These are phyloP conservation scores for Bombus cullumanus DNA, from an alignment of 1,140 invertebrate species.

Conservation along the genomic window DNA sequence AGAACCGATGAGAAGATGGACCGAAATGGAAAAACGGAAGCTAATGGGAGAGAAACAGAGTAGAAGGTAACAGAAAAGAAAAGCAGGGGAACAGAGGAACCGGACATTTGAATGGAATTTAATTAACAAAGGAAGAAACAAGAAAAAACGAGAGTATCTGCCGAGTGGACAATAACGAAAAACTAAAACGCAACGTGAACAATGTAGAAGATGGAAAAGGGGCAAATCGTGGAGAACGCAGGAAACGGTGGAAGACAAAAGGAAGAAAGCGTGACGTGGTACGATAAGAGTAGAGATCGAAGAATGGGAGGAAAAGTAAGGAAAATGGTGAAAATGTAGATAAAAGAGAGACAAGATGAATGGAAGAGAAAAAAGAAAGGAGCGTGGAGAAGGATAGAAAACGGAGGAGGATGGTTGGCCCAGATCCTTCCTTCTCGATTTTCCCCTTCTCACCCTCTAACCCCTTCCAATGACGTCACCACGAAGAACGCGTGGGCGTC, in stretches of 20 bases:
- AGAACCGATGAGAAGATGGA: not conserved
- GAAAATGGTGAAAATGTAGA: not conserved
- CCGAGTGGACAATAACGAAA: not conserved
- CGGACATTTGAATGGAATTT: not conserved
- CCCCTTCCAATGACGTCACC: constrained; percentile 66
- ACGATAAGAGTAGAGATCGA: not conserved
- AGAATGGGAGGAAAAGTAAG: not conserved
- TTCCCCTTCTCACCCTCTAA: constrained; percentile 21
- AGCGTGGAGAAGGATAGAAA: not conserved
- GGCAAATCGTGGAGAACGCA: not conserved
- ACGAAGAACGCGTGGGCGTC: constrained; percentile 59
- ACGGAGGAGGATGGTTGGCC: not conserved
- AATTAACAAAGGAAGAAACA: not conserved
- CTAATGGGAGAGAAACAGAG: too few relatives aligned
- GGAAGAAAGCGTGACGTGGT: not conserved
- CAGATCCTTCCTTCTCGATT: not conserved
- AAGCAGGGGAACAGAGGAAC: not conserved
- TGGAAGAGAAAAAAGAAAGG: too few relatives aligned
- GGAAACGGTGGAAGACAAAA: not conserved
- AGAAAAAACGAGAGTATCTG: not conserved
- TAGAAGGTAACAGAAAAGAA: not conserved
- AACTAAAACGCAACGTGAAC: not conserved
- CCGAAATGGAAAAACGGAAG: not conserved
- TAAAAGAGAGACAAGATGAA: not conserved
- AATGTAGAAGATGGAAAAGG: not conserved